Base-by-base conservation (phyloP, 2,797 vertebrate genomes). In the Sebastes dallii region DNA sequence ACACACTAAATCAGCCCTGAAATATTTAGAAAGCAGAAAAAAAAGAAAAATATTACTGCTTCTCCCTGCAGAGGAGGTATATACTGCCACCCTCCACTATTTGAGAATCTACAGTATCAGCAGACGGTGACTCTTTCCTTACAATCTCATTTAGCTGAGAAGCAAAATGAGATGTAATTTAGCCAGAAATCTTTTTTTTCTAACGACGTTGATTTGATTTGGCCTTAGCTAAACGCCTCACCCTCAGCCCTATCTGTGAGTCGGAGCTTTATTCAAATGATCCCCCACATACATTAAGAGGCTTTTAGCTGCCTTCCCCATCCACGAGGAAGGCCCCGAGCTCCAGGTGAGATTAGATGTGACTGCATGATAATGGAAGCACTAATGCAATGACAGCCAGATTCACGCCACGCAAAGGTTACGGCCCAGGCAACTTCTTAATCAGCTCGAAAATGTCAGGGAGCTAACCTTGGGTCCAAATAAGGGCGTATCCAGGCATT, bases 391-490 rank as follows among this genome's bases (percentile, higher is more conserved):
- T 86, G 91, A 93, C 93, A 92, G 86, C 78, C 83, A 78, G 86
- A 93, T 91, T 92, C 89, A 76, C 30, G 70, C 75, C 69, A 86
- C 68, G 78, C 92, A 94, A 94, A 95, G 94, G 94, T 94, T 91
- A 92, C 58, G 67, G 91, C 88, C 73, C 82, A 81, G 86, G 90
- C 89, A 92, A 91, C 93, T 93, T 94, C 87, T 91, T 95, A 95
- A 95, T 95, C 93, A 92, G 93, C 94, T 94, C 56, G 11, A 95
- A 95, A 95, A 95, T 95, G 94, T 94, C 95, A 95, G 90, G 77
- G 75, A 84, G 88, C 86, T 88, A 89, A 93, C 89, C 88, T 89
- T 90, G 89, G 86, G 88, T 90, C 91, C 85, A 92, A 92, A 94
- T 92, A 80, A 90, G 88, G 89, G 87, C 61, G 65, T 72, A 84